Base-by-base conservation (phyloP, 2,888 invertebrate genomes). In the Microchrysa polita region DNA sequence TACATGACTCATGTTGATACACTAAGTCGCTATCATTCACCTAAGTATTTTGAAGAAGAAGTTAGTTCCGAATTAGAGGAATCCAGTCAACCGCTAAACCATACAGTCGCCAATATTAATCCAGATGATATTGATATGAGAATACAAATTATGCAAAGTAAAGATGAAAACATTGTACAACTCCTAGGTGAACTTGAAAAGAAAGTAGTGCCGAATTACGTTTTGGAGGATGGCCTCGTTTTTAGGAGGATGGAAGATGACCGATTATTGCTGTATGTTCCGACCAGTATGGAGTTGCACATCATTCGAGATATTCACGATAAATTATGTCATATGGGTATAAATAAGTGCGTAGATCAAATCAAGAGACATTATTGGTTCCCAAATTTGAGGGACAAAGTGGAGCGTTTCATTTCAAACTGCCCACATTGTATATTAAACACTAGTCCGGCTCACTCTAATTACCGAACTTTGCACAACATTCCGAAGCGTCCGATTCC, bases 1-100 rank as follows among this genome's bases (percentile, higher is more conserved):
- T 75, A 71, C n/a, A 81, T 82, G 80, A 61, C 72, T 27, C 81
- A 82, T 74, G 80, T 76, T 0, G 82, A 83, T 75, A 81, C 81
- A 0, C 53, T 82, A 5, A 83, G 82, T 74, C 2, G 53, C 2
- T 34, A 34, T 34, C 27, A n/a, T n/a, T n/a, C n/a, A n/a, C n/a
- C n/a, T n/a, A n/a, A n/a, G n/a, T n/a, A n/a, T n/a, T n/a, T n/a
- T n/a, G n/a, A n/a, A n/a, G n/a, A n/a, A n/a, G n/a, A n/a, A n/a
- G n/a, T n/a, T n/a, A n/a, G n/a, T n/a, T n/a, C n/a, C n/a, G n/a
- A n/a, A n/a, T n/a, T n/a, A n/a, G n/a, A n/a, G n/a, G n/a, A n/a
- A n/a, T n/a, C n/a, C n/a, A n/a, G n/a, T n/a, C n/a, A n/a, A n/a
- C n/a, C n/a, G n/a, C n/a, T n/a, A n/a, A n/a, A n/a, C n/a, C n/a